Conservation (phyloP, 2,888 invertebrate genomes). For the Aphrophora alni region DNA sequence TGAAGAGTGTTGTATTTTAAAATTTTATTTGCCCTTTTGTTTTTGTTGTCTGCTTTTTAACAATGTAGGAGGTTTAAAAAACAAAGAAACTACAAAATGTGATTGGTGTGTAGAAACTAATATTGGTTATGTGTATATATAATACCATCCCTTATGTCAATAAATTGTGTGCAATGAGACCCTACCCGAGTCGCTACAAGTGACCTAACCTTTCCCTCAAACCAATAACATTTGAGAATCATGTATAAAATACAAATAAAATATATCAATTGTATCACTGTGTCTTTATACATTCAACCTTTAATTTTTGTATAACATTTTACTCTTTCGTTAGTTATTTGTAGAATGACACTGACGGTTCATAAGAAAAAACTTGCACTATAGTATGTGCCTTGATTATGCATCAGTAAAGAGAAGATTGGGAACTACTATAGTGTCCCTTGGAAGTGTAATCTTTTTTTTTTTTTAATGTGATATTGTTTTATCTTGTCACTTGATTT, state of each 20-base stretch:
- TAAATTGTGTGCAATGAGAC: slow-evolving; percentile 35
- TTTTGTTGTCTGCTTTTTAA: slow-evolving; percentile 35
- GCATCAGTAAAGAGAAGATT: too few species aligned
- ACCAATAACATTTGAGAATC: slow-evolving; percentile 40
- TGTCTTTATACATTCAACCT: neutral
- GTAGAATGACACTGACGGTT: too few species aligned
- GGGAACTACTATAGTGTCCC: too few species aligned
- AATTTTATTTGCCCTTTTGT: slow-evolving; percentile 30
- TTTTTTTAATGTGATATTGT: too few species aligned
- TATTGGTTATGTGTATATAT: slow-evolving; percentile 39
- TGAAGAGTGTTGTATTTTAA: slow-evolving; percentile 37
- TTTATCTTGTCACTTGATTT: too few species aligned
- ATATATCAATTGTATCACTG: slow-evolving; percentile 29
- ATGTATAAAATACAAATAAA: slow-evolving; percentile 39
- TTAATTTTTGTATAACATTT: too few species aligned
- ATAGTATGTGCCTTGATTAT: too few species aligned
- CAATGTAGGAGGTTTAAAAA: slow-evolving; percentile 37
- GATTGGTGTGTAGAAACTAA: slow-evolving; percentile 39
- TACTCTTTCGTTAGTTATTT: too few species aligned
- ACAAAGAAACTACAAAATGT: slow-evolving; percentile 33
- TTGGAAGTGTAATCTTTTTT: too few species aligned
- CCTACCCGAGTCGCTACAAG: slow-evolving; percentile 12
- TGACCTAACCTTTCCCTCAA: slow-evolving; percentile 27
- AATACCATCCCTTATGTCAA: slow-evolving; percentile 34
- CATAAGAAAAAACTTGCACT: too few species aligned